Evolutionary conservation across 1,140 invertebrate species (phyloP).

Genomic region (Philopotamus ludificatus): DNA sequence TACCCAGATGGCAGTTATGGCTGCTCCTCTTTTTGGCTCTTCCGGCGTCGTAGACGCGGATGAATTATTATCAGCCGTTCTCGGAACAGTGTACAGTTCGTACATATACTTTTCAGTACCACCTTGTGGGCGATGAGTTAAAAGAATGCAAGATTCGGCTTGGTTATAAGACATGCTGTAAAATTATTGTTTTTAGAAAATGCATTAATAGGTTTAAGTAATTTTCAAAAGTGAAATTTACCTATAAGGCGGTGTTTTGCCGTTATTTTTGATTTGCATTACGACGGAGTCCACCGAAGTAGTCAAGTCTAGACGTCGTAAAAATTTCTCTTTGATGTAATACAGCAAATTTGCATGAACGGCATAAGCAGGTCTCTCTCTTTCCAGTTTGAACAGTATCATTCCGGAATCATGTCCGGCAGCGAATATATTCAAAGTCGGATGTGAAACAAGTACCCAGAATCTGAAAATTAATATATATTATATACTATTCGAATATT

Average conservation of each 20-base stretch:
- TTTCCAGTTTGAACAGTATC: constrained; percentile 80
- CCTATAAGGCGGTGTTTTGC: constrained; percentile 70
- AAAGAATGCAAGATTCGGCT: constrained; percentile 60
- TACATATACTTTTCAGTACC: constrained; percentile 87
- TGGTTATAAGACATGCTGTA: constrained; percentile 95
- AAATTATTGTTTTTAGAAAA: too few species aligned
- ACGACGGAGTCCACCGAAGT: constrained; percentile 90
- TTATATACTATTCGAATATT: neutral
- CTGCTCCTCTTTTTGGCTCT: constrained; percentile 84
- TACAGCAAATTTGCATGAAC: constrained; percentile 92
- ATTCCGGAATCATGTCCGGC: constrained; percentile 92
- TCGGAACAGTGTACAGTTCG: constrained; percentile 89
- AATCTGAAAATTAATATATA: constrained; percentile 73
- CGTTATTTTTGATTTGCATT: constrained; percentile 86
- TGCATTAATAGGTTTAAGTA: neutral
- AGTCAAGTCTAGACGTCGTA: constrained; percentile 90
- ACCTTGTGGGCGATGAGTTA: constrained; percentile 47
- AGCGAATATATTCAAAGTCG: constrained; percentile 81
- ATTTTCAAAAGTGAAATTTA: constrained; percentile 37
- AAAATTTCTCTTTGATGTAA: constrained; percentile 91
- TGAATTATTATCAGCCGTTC: constrained; percentile 61
- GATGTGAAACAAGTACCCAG: constrained; percentile 94
- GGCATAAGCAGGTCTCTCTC: constrained; percentile 94
- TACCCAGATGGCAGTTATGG: constrained; percentile 95
- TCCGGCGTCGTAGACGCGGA: constrained; percentile 52